Conservation (phyloP, 2,797 vertebrate species). For the Myotis pilosus region DNA sequence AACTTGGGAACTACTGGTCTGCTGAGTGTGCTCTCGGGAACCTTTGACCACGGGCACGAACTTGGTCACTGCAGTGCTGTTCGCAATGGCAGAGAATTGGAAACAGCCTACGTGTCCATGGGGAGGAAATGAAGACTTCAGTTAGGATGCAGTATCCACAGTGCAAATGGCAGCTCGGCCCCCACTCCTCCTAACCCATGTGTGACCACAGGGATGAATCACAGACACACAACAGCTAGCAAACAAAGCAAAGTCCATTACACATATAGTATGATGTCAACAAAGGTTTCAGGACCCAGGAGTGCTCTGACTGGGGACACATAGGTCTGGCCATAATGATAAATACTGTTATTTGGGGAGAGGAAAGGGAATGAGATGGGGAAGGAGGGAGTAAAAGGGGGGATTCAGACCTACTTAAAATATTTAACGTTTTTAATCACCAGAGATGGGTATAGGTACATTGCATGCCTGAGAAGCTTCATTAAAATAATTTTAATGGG, state of each 20-base stretch:
- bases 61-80: background rate
- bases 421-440: background rate
- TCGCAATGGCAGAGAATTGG: background rate
- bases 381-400: background rate
- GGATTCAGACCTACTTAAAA: background rate
- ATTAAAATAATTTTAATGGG: background rate
- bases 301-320: background rate
- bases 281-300: background rate
- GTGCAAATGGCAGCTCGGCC: background rate
- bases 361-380: background rate
- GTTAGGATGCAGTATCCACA: background rate
- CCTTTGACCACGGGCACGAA: background rate
- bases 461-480: background rate
- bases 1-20: background rate
- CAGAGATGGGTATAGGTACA: background rate
- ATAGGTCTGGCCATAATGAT: rapidly evolving
- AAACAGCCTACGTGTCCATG: background rate
- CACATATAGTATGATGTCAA: rapidly evolving
- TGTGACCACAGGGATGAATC: background rate
- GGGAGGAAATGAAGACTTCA: background rate
- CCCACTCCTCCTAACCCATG: background rate
- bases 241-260: background rate
- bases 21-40: background rate
- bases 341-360: no score
- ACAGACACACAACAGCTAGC: background rate